Evolutionary conservation across 2,888 invertebrate species (phyloP).

Genomic region (Eupsilia transversa): DNA sequence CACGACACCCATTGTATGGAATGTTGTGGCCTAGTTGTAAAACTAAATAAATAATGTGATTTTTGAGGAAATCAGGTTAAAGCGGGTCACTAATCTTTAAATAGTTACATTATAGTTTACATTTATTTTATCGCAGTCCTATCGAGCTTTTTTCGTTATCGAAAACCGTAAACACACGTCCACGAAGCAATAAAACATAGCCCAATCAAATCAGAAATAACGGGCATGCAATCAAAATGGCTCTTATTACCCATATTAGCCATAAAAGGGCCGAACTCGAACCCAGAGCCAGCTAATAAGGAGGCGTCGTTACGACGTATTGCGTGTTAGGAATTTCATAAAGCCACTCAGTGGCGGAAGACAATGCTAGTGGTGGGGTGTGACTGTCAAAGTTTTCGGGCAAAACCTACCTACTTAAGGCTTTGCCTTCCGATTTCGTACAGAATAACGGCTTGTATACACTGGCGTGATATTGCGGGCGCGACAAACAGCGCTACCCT

Average conservation of each 20-base stretch:
- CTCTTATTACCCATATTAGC: conserved; percentile 48
- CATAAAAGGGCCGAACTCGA: conserved; percentile 55
- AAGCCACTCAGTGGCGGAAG: conserved; percentile 65
- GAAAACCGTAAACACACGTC: neutral
- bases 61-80: neutral
- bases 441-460: no score
- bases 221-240: conserved; percentile 42
- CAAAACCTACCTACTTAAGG: no score
- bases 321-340: conserved; percentile 72
- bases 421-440: neutral
- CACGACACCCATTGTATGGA: neutral
- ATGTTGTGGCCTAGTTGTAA: no score
- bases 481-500: no score
- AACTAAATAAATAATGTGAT: no score
- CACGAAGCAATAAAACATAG: conserved; percentile 33
- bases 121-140: neutral
- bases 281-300: conserved; percentile 61
- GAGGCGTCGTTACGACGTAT: conserved; percentile 58
- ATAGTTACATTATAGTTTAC: neutral
- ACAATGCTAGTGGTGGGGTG: conserved; percentile 37
- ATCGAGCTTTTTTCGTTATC: neutral
- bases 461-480: no score
- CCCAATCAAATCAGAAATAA: conserved; percentile 45
- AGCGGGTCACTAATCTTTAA: neutral
- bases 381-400: conserved; percentile 55